Base-by-base conservation (phyloP, 2,797 vertebrate genomes). In the Clamator glandarius region DNA sequence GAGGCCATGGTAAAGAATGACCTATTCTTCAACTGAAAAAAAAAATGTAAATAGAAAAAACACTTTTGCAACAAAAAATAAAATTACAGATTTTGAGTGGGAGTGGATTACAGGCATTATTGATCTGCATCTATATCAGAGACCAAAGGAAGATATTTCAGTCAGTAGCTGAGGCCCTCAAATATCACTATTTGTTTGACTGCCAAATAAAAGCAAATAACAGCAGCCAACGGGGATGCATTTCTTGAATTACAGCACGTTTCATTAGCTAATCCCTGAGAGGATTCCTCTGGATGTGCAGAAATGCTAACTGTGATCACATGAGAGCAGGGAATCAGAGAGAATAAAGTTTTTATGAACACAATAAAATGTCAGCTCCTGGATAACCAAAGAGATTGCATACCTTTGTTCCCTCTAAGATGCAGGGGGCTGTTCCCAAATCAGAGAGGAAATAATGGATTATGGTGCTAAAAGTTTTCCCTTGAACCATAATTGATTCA, bases 171-270 rank as follows among this genome's bases (percentile, higher is more conserved):
- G 42, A 89, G 62, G 80, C 6, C 68, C 80, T 59, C 46, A 89
- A 75, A 81, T 64, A 80, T 70, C 91, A 88, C 59, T 93, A 90
- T 91, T 91, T 89, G 69, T 87, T 92, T 85, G 66, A 52, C 68
- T 92, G 89, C 73, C 90, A 95, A 62, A 86, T 73, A 50, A 77
- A 58, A 89, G 72, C 39, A 87, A 95, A 77, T 66, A 90, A 89
- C 23, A 74, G 66, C 36, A 89, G 75, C 77, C 84, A 90, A 84
- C 79, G 62, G 52, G 77, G 57, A 79, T 84, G 36, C 39, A 51
- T 93, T 85, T 90, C 94, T 92, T 89, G 87, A 94, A 94, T 94
- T 97, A 90, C 55, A 94, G 73, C 50, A 79, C 92, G 95, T 97
- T 96, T 96, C 93, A 94, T 96, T 95, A 96, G 72, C 78, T 92